Evolutionary conservation across 92 coral and sea anemone species (phyloP).

Genomic region (Porites cylindrica): DNA sequence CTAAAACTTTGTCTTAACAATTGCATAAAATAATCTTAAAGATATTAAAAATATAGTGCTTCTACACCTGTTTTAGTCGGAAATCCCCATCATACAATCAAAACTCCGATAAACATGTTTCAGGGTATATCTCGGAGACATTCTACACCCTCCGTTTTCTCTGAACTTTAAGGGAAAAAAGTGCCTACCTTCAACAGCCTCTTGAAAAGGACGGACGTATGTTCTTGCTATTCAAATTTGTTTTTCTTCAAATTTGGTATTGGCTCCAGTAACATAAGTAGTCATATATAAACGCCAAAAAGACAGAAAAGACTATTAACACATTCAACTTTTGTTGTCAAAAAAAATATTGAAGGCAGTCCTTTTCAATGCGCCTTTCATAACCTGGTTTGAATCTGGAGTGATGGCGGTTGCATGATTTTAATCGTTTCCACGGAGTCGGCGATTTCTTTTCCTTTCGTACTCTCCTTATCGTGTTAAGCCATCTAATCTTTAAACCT

Average conservation of each 20-base stretch:
- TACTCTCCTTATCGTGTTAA: constrained; percentile 15
- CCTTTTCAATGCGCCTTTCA: constrained; percentile 22
- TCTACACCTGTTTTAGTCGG: not conserved
- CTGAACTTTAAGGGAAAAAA: not conserved
- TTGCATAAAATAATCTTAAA: not conserved
- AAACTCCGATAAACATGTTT: not conserved
- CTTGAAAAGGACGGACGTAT: too few species aligned
- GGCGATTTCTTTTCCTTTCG: not conserved
- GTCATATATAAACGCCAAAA: constrained; percentile 8
- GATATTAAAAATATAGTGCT: not conserved
- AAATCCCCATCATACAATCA: not conserved
- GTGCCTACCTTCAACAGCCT: not conserved
- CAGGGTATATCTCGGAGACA: too few species aligned
- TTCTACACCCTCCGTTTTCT: too few species aligned
- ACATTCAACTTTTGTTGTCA: not conserved
- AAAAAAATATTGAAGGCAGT: not conserved
- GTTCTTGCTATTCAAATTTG: not conserved
- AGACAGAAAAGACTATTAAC: constrained; percentile 24
- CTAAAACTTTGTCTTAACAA: not conserved
- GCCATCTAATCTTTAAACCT: constrained; percentile 34
- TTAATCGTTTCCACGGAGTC: not conserved
- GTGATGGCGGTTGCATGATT: too few species aligned
- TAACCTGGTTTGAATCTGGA: not conserved
- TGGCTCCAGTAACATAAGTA: constrained; percentile 8
- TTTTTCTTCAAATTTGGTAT: not conserved